A percentile compares a stretch with the other conserved stretches of the same genome.
phyloP scores from a whole-genome alignment of 2,797 vertebrate genomes.

The Dendrocincla tyrannina region DNA sequence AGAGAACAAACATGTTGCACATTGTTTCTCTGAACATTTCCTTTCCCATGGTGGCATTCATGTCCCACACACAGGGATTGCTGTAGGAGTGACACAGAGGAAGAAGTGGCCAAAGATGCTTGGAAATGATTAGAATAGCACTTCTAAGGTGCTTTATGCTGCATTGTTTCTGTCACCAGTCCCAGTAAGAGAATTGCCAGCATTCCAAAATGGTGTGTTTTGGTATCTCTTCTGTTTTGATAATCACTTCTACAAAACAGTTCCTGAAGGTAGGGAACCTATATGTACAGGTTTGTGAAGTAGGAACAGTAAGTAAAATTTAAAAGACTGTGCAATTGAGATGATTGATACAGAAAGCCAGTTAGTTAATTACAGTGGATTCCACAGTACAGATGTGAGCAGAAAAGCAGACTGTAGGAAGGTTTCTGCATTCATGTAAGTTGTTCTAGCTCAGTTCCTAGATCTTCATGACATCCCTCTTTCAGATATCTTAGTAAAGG shows the following conservation, averaged over 20 bases:
- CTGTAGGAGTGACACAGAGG: not conserved
- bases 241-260: not conserved
- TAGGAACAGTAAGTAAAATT: not conserved
- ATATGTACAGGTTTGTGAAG: not conserved
- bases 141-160: not conserved
- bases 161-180: not conserved
- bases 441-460: not conserved
- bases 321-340: not conserved
- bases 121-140: accelerated
- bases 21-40: not conserved
- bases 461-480: not conserved
- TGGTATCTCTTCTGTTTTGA: not conserved
- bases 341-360: not conserved
- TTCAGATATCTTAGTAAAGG: not conserved
- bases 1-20: not conserved
- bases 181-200: not conserved
- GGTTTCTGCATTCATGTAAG: not conserved
- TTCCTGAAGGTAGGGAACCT: not conserved
- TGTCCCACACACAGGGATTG: not conserved
- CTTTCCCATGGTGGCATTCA: not conserved
- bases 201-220: not conserved
- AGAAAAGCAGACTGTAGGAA: not conserved
- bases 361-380: not conserved
- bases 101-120: not conserved
- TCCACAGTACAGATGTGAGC: not conserved